Percentiles rank a stretch among this genome's conserved stretches.
These are phyloP conservation scores for Phyllopteryx taeniolatus DNA, from an alignment of 2,113 vertebrate species.

Conservation along the genomic window DNA sequence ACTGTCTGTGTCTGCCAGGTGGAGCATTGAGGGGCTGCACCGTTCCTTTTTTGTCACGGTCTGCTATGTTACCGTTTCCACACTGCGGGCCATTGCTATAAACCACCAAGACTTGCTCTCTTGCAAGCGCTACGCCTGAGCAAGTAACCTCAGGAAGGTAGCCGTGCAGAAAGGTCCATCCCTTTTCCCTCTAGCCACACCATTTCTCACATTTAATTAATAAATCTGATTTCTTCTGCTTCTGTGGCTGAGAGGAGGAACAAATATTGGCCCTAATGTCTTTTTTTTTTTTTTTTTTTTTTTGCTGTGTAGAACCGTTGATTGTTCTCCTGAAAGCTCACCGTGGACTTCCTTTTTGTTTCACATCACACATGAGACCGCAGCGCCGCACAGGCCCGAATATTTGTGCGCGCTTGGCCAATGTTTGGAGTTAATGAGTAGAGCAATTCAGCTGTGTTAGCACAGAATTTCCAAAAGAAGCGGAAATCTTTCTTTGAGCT, in stretches of 20 bases:
- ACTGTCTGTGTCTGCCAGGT: slow-evolving; percentile 82
- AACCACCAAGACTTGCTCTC: slow-evolving; percentile 60
- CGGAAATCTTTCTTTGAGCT: slow-evolving; percentile 87
- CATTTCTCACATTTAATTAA: slow-evolving; percentile 94
- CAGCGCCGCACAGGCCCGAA: slow-evolving; percentile 68
- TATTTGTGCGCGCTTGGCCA: slow-evolving; percentile 73
- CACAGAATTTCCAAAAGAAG: slow-evolving; percentile 61
- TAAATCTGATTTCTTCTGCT: slow-evolving; percentile 80
- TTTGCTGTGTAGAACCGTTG: slow-evolving; percentile 73
- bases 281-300: slow-evolving; percentile 60
- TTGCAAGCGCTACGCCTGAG: slow-evolving; percentile 73
- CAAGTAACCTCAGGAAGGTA: slow-evolving; percentile 80
- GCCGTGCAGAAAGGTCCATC: slow-evolving; percentile 82
- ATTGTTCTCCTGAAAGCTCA: slow-evolving; percentile 83
- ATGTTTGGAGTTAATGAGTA: slow-evolving; percentile 79
- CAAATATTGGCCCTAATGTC: slow-evolving; percentile 76
- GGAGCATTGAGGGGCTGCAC: slow-evolving; percentile 78
- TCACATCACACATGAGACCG: slow-evolving; percentile 79
- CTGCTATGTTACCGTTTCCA: slow-evolving; percentile 63
- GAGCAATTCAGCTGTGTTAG: slow-evolving; percentile 77
- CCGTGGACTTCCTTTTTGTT: slow-evolving; percentile 78
- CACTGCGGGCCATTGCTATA: slow-evolving; percentile 66
- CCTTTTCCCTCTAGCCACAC: slow-evolving; percentile 71
- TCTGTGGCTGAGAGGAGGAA: slow-evolving; percentile 82
- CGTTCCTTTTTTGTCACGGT: slow-evolving; percentile 72